Evolutionary conservation across 2,888 invertebrate species (phyloP).

Genomic region (Perithous albicinctus): DNA sequence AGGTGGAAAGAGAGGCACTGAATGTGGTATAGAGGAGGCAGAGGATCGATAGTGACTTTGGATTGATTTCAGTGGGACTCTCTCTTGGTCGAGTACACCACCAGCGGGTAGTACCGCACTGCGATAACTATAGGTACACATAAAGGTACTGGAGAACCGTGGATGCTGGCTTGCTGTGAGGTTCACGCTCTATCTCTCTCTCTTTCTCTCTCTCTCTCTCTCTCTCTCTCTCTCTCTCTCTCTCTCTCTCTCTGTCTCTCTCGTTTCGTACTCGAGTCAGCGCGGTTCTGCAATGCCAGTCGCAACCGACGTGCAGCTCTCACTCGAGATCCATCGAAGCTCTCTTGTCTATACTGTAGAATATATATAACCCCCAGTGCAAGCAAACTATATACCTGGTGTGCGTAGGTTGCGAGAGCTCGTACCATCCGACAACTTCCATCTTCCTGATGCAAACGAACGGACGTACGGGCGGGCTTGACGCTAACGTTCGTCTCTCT

Average conservation of each 20-base stretch:
- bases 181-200: slow-evolving; percentile 31
- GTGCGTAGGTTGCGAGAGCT: slow-evolving; percentile 56
- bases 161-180: slow-evolving; percentile 3
- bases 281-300: slow-evolving; percentile 41
- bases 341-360: slow-evolving; percentile 49
- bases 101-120: slow-evolving; percentile 4
- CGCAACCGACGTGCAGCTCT: slow-evolving; percentile 48
- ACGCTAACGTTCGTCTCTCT: slow-evolving; percentile 39
- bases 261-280: slow-evolving; percentile 54
- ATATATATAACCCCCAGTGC: slow-evolving; percentile 19
- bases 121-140: slow-evolving; percentile 27
- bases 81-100: slow-evolving; percentile 43
- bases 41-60: slow-evolving; percentile 71
- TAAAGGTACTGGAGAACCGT: slow-evolving; percentile 24
- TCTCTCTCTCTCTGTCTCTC: slow-evolving; percentile 33
- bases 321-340: slow-evolving; percentile 63
- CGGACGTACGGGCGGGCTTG: slow-evolving; percentile 22
- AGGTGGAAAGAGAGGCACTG: slow-evolving; percentile 55
- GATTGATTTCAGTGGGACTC: slow-evolving; percentile 70
- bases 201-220: slow-evolving; percentile 34
- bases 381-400: background rate
- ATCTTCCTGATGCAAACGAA: slow-evolving; percentile 56
- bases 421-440: slow-evolving; percentile 47
- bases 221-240: slow-evolving; percentile 27
- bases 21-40: slow-evolving; percentile 8